Conservation (phyloP, 1,140 invertebrate genomes). For the Drosophila pandora region DNA sequence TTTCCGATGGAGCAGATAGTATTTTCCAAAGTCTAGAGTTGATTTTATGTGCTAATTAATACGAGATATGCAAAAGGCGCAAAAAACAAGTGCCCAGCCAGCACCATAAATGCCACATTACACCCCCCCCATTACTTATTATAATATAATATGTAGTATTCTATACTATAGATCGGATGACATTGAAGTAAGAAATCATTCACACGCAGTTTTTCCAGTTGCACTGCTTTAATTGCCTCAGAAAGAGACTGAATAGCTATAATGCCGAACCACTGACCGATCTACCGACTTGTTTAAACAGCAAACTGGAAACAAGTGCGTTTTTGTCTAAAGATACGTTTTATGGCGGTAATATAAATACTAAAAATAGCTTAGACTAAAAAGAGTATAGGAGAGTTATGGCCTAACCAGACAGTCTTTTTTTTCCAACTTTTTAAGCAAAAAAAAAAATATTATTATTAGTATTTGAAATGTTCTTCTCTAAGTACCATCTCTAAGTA, state of each 20-base stretch:
- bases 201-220: conserved; percentile 62
- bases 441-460: too few species aligned
- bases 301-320: conserved; percentile 41
- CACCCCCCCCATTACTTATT: not conserved
- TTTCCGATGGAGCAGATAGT: conserved; percentile 5
- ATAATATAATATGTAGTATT: not conserved
- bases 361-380: not conserved
- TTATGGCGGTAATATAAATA: conserved; percentile 15
- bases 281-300: conserved; percentile 20
- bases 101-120: conserved; percentile 32
- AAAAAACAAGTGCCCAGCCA: conserved; percentile 30
- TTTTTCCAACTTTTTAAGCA: too few species aligned
- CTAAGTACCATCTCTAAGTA: not conserved
- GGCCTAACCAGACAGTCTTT: too few species aligned
- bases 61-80: conserved; percentile 55
- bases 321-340: conserved; percentile 9
- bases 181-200: conserved; percentile 57
- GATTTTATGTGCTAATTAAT: conserved; percentile 54
- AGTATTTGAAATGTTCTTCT: too few species aligned
- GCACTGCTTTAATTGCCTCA: conserved; percentile 16
- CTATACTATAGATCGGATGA: conserved; percentile 31
- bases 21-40: not conserved
- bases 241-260: conserved; percentile 35
- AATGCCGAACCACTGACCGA: not conserved
- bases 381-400: not conserved